These are phyloP conservation scores for Cranoglanis bouderius DNA, from an alignment of 2,113 vertebrate genomes.

Conservation along the genomic window DNA sequence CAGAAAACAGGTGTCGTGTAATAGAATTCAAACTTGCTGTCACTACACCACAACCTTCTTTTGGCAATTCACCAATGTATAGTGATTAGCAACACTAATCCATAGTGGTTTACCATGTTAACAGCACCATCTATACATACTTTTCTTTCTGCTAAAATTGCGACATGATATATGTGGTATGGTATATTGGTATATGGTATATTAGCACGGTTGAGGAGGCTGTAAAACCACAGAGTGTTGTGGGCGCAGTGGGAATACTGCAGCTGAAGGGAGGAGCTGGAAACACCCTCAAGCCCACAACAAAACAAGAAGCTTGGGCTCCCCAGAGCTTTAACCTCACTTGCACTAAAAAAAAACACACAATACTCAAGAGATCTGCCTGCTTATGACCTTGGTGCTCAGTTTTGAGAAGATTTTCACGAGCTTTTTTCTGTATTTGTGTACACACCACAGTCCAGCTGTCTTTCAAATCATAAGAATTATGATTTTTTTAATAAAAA, in stretches of 20 bases:
- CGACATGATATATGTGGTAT: not conserved
- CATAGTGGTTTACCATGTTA: not conserved
- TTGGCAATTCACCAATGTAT: not conserved
- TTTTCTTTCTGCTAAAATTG: not conserved
- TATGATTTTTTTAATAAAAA: not conserved
- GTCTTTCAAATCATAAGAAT: constrained; percentile 12
- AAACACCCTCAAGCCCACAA: constrained; percentile 17
- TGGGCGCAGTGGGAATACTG: not conserved
- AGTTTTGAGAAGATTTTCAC: not conserved
- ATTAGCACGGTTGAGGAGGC: not conserved
- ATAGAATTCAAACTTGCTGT: not conserved
- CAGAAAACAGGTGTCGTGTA: not conserved
- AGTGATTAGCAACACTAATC: not conserved
- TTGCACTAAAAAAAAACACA: constrained; percentile 32
- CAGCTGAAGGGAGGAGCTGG: constrained; percentile 22
- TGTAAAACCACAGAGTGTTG: constrained; percentile 5
- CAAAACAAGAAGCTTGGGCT: constrained; percentile 37
- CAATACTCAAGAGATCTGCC: constrained; percentile 6
- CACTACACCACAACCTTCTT: not conserved
- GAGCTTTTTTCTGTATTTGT: constrained; percentile 12
- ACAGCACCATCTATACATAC: not conserved
- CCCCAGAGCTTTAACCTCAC: constrained; percentile 13
- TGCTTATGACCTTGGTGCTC: not conserved
- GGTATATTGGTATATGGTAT: not conserved
- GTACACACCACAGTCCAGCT: not conserved